These are phyloP conservation scores for Triplophysa rosa DNA, from an alignment of 2,113 vertebrate genomes.

Conservation along the genomic window DNA sequence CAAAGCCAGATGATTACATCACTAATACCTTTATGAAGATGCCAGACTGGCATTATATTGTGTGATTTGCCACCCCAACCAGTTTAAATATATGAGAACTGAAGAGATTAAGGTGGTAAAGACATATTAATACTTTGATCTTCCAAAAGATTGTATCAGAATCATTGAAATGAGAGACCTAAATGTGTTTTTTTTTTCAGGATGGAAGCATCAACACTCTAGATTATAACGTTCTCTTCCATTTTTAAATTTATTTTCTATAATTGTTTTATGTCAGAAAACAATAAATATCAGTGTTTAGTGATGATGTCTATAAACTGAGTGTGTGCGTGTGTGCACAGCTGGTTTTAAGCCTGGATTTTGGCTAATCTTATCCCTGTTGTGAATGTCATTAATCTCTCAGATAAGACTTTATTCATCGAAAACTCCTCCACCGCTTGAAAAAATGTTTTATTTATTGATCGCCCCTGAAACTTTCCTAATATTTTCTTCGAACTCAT, in stretches of 20 bases:
- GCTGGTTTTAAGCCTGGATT: conserved; percentile 23
- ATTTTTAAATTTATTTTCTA: neutral
- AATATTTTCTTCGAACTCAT: conserved; percentile 1
- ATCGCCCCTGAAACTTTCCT: conserved; percentile 16
- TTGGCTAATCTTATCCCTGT: conserved; percentile 4
- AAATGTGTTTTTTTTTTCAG: neutral
- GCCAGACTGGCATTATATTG: conserved; percentile 62
- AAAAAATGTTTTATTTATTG: conserved; percentile 46
- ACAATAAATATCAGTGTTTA: neutral
- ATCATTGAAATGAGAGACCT: conserved; percentile 52
- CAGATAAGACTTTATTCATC: conserved; percentile 31
- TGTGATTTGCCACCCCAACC: conserved; percentile 66
- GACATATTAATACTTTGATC: conserved; percentile 71
- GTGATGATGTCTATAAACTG: neutral
- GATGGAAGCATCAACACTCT: neutral
- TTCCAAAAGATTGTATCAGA: conserved; percentile 71
- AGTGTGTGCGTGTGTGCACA: conserved; percentile 5
- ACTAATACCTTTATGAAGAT: conserved; percentile 74
- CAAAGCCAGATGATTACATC: conserved; percentile 67
- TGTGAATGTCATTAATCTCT: neutral
- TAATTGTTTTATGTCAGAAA: neutral
- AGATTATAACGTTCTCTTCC: neutral
- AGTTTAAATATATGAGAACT: conserved; percentile 70
- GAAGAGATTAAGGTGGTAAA: conserved; percentile 72
- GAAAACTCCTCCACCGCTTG: neutral